A percentile compares a stretch with the other conserved stretches of the same genome.
Conservation (phyloP, 2,888 invertebrate species). For the Mesochorus sp. region DNA sequence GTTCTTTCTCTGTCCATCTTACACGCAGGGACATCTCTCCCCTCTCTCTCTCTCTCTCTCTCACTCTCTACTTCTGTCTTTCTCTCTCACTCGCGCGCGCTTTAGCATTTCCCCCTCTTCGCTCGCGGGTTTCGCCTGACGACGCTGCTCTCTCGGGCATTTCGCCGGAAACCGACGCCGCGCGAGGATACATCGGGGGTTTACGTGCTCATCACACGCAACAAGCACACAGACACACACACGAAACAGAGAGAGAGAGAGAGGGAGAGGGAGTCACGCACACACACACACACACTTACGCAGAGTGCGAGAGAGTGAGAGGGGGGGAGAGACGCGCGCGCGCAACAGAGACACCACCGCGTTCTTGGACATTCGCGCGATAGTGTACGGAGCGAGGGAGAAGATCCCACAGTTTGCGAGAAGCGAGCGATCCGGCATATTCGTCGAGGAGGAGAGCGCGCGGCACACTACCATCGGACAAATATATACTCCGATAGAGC, state of each 20-base stretch:
- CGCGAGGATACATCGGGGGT: conserved; percentile 72
- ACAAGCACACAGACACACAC: conserved; percentile 26
- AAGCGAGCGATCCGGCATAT: conserved; percentile 42
- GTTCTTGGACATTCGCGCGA: conserved; percentile 56
- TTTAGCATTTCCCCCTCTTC: conserved; percentile 24
- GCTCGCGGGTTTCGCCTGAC: conserved; percentile 73
- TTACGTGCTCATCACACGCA: conserved; percentile 47
- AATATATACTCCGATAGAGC: conserved; percentile 32
- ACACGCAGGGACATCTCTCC: conserved; percentile 28
- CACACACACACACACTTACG: conserved; percentile 25
- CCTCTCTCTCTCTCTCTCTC: conserved; percentile 29
- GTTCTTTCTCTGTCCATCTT: conserved; percentile 58
- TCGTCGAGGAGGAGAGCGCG: conserved; percentile 36
- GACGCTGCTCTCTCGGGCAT: conserved; percentile 80
- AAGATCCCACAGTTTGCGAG: conserved; percentile 32
- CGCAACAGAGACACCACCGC: conserved; percentile 52
- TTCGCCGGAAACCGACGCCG: conserved; percentile 82
- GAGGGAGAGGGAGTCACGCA: conserved; percentile 33
- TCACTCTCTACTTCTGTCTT: conserved; percentile 23
- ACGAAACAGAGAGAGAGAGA: conserved; percentile 3
- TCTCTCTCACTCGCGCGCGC: no score
- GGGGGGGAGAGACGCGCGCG: no score
- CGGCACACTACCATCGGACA: conserved; percentile 32
- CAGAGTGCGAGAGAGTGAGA: conserved; percentile 13
- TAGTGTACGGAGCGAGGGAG: conserved; percentile 33